phyloP scores from a whole-genome alignment of 2,888 invertebrate species.

The Parnassius apollo region DNA sequence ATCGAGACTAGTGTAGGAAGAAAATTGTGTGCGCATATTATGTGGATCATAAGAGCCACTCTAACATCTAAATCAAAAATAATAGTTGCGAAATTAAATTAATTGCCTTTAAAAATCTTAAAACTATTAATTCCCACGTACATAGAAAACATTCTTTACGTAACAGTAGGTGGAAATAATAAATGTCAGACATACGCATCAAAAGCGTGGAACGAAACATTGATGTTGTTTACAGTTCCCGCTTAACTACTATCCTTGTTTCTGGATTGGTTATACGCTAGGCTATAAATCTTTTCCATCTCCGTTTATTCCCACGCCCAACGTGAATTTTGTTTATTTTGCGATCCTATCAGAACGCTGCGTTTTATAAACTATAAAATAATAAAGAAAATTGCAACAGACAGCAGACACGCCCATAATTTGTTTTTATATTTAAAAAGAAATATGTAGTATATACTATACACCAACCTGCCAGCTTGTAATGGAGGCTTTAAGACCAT shows the following conservation, averaged over 20 bases:
- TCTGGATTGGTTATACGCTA: conserved; percentile 50
- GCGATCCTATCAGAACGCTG: conserved; percentile 15
- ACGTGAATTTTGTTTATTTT: conserved; percentile 25
- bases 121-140: too few species aligned
- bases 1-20: too few species aligned
- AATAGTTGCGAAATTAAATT: too few species aligned
- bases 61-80: too few species aligned
- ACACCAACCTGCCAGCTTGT: too few species aligned
- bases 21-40: too few species aligned
- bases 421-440: not conserved
- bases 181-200: not conserved
- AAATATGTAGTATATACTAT: not conserved
- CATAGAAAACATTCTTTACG: too few species aligned
- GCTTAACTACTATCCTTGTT: conserved; percentile 43
- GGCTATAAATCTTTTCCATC: conserved; percentile 43
- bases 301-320: conserved; percentile 34
- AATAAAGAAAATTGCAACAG: conserved; percentile 6
- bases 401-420: not conserved
- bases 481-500: too few species aligned
- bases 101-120: too few species aligned
- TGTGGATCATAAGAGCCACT: too few species aligned
- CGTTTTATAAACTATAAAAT: conserved; percentile 15
- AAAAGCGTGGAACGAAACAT: conserved; percentile 10
- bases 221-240: conserved; percentile 30
- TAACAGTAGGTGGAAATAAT: not conserved